phyloP scores from a whole-genome alignment of 2,888 invertebrate genomes.

The Cryptus viduatorius region DNA sequence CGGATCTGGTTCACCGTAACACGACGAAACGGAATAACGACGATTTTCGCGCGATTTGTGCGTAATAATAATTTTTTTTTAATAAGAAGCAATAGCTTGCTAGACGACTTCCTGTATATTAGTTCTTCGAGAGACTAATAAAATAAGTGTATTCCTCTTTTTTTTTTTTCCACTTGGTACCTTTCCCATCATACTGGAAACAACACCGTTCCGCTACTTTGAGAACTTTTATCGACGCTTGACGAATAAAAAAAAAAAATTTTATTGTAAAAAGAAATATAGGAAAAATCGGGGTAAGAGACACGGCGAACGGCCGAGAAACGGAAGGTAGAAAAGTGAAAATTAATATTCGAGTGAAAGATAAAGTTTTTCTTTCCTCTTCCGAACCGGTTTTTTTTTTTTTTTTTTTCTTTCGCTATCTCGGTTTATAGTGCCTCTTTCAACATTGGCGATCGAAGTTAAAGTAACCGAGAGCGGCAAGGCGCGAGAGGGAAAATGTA shows the following conservation, averaged over 20 bases:
- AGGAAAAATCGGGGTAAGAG: neutral
- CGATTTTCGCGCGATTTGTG: slow-evolving; percentile 11
- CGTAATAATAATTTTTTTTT: neutral
- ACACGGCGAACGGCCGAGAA: slow-evolving; percentile 18
- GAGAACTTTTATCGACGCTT: slow-evolving; percentile 62
- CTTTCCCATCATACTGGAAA: slow-evolving; percentile 10
- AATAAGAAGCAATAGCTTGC: too few relatives aligned
- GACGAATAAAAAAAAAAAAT: slow-evolving; percentile 24
- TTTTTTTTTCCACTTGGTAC: neutral
- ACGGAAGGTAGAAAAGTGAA: slow-evolving; percentile 33
- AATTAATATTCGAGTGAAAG: slow-evolving; percentile 61
- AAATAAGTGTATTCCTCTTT: slow-evolving; percentile 7
- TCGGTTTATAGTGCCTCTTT: slow-evolving; percentile 18
- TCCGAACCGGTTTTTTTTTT: slow-evolving; percentile 17
- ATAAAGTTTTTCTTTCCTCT: slow-evolving; percentile 49
- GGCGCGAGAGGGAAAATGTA: slow-evolving; percentile 22
- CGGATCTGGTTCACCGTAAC: neutral
- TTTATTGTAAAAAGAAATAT: slow-evolving; percentile 11
- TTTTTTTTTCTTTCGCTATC: slow-evolving; percentile 12
- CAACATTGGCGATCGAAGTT: slow-evolving; percentile 34
- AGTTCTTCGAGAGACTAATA: neutral
- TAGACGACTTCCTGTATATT: too few relatives aligned
- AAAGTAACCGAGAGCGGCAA: slow-evolving; percentile 37
- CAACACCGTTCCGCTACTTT: slow-evolving; percentile 35
- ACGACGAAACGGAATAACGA: slow-evolving; percentile 6